A percentile compares a stretch with the other conserved stretches of the same genome.
Conservation (phyloP, 2,888 invertebrate genomes). For the Ischnus inquisitorius region DNA sequence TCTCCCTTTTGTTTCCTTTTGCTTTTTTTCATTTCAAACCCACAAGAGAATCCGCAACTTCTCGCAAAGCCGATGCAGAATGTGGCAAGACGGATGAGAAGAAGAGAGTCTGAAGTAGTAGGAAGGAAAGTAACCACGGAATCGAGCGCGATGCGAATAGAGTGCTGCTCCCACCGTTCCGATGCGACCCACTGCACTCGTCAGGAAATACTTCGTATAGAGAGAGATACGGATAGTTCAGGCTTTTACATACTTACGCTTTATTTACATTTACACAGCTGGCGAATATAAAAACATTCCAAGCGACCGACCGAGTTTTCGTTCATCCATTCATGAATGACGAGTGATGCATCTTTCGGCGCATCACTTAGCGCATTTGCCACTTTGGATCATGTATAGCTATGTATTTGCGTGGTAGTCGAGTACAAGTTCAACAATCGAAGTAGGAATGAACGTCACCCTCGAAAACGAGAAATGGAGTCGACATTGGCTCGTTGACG, state of each 20-base stretch:
- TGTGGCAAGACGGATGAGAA: slow-evolving; percentile 19
- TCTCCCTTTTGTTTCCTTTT: slow-evolving; percentile 26
- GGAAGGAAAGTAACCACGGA: slow-evolving; percentile 52
- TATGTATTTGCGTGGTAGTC: background rate
- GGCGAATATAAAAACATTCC: slow-evolving; percentile 73
- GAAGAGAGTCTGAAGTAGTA: slow-evolving; percentile 37
- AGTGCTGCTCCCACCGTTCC: slow-evolving; percentile 12
- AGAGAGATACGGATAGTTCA: slow-evolving; percentile 14
- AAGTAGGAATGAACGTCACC: slow-evolving; percentile 49
- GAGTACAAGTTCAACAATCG: slow-evolving; percentile 45
- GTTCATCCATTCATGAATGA: slow-evolving; percentile 68
- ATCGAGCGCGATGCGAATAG: slow-evolving; percentile 34
- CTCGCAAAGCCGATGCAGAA: slow-evolving; percentile 45
- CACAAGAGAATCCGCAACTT: slow-evolving; percentile 14
- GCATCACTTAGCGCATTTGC: slow-evolving; percentile 30
- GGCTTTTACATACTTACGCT: slow-evolving; percentile 72
- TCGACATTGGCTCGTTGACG: slow-evolving; percentile 60
- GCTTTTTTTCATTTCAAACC: background rate
- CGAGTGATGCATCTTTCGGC: slow-evolving; percentile 31
- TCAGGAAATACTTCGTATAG: slow-evolving; percentile 21
- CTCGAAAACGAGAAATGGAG: slow-evolving; percentile 51
- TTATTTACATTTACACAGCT: slow-evolving; percentile 75
- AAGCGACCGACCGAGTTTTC: slow-evolving; percentile 38
- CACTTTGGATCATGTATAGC: background rate
- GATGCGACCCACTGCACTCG: slow-evolving; percentile 15